Evolutionary conservation across 2,113 vertebrate species (phyloP).

Genomic region (Spea multiplicata): DNA sequence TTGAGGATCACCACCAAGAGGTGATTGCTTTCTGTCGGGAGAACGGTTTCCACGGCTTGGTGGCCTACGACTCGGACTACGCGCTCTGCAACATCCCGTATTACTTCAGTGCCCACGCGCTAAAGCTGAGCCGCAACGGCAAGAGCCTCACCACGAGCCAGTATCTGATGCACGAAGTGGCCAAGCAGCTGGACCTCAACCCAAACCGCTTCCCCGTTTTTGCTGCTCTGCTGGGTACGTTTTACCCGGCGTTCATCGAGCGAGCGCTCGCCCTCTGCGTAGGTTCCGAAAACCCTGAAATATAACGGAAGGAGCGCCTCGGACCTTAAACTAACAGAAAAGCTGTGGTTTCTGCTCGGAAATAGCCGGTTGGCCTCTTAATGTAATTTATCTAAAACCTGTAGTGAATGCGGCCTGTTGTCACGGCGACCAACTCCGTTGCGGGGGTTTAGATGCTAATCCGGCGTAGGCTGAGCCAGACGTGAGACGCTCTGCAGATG

Average conservation of each 20-base stretch:
- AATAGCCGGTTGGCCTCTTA: too few species aligned
- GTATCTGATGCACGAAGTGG: constrained; percentile 95
- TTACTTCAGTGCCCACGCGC: constrained; percentile 93
- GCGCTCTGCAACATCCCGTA: constrained; percentile 92
- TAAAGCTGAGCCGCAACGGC: constrained; percentile 94
- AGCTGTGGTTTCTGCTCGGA: too few species aligned
- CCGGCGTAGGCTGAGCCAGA: constrained; percentile 11
- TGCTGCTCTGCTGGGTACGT: constrained; percentile 88
- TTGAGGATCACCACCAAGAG: constrained; percentile 96
- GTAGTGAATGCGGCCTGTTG: not conserved
- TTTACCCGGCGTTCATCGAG: not conserved
- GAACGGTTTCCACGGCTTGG: constrained; percentile 89
- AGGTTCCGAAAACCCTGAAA: too few species aligned
- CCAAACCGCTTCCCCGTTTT: constrained; percentile 91
- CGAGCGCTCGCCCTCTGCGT: too few species aligned
- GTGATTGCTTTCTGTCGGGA: constrained; percentile 91
- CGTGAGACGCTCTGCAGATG: not conserved
- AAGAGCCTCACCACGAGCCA: constrained; percentile 96
- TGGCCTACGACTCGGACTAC: constrained; percentile 94
- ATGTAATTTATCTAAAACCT: too few species aligned
- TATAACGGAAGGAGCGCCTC: too few species aligned
- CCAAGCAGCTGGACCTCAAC: constrained; percentile 92
- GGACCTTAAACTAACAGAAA: too few species aligned
- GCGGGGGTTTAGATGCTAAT: constrained; percentile 27
- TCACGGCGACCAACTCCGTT: constrained; percentile 17